Evolutionary conservation across 2,797 vertebrate genomes (phyloP).

Genomic region (Neopelma chrysocephalum): DNA sequence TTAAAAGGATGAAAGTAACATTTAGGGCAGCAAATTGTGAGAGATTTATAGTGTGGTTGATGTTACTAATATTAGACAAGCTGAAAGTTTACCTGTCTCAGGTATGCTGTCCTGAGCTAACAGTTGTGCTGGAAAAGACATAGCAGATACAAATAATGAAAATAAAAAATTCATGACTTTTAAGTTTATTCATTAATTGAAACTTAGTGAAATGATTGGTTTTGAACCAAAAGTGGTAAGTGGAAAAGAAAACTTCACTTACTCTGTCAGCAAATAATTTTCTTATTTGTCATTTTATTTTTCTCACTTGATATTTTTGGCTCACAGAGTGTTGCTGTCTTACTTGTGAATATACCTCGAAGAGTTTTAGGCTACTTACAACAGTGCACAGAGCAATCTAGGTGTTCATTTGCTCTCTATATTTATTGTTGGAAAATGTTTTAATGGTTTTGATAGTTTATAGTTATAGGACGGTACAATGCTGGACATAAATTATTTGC

Average conservation of each 20-base stretch:
- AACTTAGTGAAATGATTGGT: background rate
- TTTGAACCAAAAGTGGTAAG: background rate
- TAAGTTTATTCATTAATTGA: background rate
- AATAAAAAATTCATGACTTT: rapidly evolving
- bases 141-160: background rate
- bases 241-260: background rate
- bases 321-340: background rate
- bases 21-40: background rate
- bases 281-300: background rate
- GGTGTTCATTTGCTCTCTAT: background rate
- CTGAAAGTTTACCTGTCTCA: background rate
- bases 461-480: background rate
- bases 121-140: background rate
- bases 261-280: background rate
- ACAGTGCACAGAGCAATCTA: background rate
- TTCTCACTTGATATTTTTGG: background rate
- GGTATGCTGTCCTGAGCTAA: background rate
- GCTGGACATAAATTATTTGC: background rate
- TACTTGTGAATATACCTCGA: background rate
- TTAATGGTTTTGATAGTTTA: background rate
- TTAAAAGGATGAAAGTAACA: background rate
- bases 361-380: background rate
- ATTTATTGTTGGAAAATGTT: background rate
- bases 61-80: background rate
- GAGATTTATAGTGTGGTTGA: background rate